Conservation (phyloP, 35 echinoderm and acorn worm species). For the Stichopus chloronotus region DNA sequence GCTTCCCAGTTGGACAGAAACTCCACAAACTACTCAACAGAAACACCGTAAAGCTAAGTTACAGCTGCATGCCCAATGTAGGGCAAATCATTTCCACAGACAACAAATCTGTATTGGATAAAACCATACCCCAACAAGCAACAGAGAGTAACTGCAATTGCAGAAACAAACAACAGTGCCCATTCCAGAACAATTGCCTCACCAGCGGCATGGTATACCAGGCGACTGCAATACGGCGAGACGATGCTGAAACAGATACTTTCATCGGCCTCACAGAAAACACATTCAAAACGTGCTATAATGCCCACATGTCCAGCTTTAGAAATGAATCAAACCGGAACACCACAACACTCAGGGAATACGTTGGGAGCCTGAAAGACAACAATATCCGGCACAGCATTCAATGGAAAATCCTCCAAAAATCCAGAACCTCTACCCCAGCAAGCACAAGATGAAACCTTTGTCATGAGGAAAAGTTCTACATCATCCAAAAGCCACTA, state of each 20-base stretch:
- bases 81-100: not conserved
- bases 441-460: no score
- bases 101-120: slow-evolving; percentile 26
- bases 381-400: no score
- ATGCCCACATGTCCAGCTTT: no score
- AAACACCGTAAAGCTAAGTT: slow-evolving; percentile 19
- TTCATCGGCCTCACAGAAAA: slow-evolving; percentile 6
- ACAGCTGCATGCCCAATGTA: slow-evolving; percentile 22
- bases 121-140: not conserved
- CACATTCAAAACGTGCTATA: no score
- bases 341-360: no score
- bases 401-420: no score
- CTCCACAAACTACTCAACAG: slow-evolving; percentile 25
- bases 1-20: not conserved
- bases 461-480: no score
- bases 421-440: not conserved
- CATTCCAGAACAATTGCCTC: not conserved
- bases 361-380: no score
- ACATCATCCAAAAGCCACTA: no score
- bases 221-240: not conserved
- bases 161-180: not conserved
- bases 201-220: not conserved
- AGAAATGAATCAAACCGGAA: no score
- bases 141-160: not conserved
- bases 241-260: not conserved